These are phyloP conservation scores for Cheiracanthium punctorium DNA, from an alignment of 2,888 invertebrate species.

Conservation along the genomic window DNA sequence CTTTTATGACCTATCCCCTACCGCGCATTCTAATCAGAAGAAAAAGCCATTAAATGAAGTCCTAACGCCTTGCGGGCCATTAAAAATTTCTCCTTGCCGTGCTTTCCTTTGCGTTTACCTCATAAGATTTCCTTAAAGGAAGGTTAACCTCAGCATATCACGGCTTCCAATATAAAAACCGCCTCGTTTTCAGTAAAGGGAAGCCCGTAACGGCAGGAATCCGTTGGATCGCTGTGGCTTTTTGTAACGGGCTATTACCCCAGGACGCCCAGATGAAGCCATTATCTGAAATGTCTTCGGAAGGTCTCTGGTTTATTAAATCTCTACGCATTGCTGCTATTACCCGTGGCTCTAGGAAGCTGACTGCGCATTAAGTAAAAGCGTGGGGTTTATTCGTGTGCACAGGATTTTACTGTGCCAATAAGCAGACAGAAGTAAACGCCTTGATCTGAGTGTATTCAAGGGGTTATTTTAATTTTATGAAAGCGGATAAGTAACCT, in stretches of 20 bases:
- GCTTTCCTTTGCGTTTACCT: background rate
- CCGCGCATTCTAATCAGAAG: constrained; percentile 22
- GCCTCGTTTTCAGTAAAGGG: background rate
- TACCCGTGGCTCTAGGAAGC: background rate
- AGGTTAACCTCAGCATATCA: background rate
- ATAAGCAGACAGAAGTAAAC: too few relatives aligned
- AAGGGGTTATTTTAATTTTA: too few relatives aligned
- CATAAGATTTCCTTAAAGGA: background rate
- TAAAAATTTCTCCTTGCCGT: background rate
- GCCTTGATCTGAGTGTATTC: too few relatives aligned
- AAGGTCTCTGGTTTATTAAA: constrained; percentile 40
- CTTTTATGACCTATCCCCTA: constrained; percentile 20
- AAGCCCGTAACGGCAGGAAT: background rate
- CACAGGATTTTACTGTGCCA: too few relatives aligned
- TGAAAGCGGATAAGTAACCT: too few relatives aligned
- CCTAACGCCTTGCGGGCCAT: background rate
- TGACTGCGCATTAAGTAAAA: background rate
- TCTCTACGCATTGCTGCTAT: background rate
- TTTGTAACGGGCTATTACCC: constrained; percentile 67
- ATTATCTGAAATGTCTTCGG: constrained; percentile 66
- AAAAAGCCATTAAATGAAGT: background rate
- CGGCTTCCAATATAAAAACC: background rate
- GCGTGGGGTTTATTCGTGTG: background rate
- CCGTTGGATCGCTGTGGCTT: background rate
- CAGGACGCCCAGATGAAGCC: constrained; percentile 40